Base-by-base conservation (phyloP, 2,113 vertebrate genomes). In the Megalops atlanticus region DNA sequence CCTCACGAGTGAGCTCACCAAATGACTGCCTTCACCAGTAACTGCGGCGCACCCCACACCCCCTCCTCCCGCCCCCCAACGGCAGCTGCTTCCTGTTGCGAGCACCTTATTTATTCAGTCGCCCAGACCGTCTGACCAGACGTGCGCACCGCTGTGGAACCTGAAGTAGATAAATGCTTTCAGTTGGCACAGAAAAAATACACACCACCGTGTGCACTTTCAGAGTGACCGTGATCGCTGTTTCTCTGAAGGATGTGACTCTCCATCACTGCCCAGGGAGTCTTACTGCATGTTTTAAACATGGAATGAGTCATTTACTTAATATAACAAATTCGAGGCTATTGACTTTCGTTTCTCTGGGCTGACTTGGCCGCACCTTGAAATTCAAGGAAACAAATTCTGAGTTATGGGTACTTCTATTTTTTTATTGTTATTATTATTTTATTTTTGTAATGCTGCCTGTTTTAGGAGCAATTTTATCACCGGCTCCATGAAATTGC, bases 381-480 rank as follows among this genome's bases (percentile, higher is more conserved):
- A 54, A 64, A 31, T 31, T 64, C 58, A 31, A 24, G 8, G 58
- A 31, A 11, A 24, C 58, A 12, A 27, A 64, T 1, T n/a, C 11
- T 64, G 3, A 64, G 18, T 64, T 64, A 58, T 24, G 58, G 58
- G 21, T 31, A 64, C 11, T n/a, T 64, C 4, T 64, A 31, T 31
- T 64, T 64, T 18, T 52, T 52, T 52, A 52, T 52, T 52, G 3
- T 16, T 18, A 64, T 64, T 27, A 64, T 64, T 64, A 64, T 64
- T 3, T 21, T 3, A 54, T 24, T 21, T 54, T 54, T 24, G 7
- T 52, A 64, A 64, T n/a, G 2, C 33, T 24, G 69, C 16, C 35
- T 71, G 71, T 73, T 73, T 73, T 73, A 73, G 71, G 71, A 73
- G 71, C 71, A 73, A 40, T 39, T 73, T 73, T 40, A 73, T 73